phyloP scores from a whole-genome alignment of 2,888 invertebrate genomes.

The Nemoura dubitans region DNA sequence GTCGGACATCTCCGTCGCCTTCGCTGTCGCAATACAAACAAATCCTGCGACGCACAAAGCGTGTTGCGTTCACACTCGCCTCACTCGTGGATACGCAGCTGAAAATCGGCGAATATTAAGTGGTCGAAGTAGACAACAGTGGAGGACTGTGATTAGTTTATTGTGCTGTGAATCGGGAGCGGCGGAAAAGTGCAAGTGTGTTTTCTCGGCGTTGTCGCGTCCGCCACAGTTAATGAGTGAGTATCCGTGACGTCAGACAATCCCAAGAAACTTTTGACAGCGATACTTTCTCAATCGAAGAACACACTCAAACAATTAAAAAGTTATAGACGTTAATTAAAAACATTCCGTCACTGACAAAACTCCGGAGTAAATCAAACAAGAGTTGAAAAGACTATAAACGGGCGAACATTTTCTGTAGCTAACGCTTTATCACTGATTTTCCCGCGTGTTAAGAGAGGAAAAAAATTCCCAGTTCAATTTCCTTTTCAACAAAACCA shows the following conservation, averaged over 20 bases:
- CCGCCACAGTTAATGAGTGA: background rate
- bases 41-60: background rate
- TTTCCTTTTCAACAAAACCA: background rate
- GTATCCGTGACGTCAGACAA: background rate
- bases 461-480: background rate
- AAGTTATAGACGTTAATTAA: background rate
- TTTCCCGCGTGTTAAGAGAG: background rate
- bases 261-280: background rate
- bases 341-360: background rate
- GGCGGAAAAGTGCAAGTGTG: background rate
- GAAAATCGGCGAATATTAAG: background rate
- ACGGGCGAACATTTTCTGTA: background rate
- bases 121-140: background rate
- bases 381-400: background rate
- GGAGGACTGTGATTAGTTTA: background rate
- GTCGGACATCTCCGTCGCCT: background rate
- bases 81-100: too few relatives aligned
- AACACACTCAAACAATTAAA: background rate
- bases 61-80: too few relatives aligned
- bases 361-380: background rate
- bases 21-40: background rate
- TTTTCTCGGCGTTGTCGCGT: background rate
- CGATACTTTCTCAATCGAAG: background rate
- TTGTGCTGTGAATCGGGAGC: background rate
- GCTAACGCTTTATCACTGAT: background rate